Evolutionary conservation across 92 coral and sea anemone genomes (phyloP), one percentile per base, ranked within the genome.

Genomic region (Paragorgia papillata): DNA sequence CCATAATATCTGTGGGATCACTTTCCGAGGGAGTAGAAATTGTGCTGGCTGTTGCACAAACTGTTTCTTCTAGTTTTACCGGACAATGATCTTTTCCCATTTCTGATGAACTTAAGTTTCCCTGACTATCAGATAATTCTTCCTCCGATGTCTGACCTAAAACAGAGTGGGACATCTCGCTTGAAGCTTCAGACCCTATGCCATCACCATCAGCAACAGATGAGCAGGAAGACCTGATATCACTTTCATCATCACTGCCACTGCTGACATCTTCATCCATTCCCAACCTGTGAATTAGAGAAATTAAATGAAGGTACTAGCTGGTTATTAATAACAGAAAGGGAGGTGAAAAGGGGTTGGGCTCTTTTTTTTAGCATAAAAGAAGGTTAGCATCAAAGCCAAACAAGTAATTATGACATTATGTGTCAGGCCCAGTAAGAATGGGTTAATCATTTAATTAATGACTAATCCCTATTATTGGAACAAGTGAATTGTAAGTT

Each of bases 261-360:
- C 67, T 60, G 50, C 73, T 35, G 9, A 63, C 39, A 27, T 56
- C 71, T 27, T 82, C 85, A 48, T 74, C 83, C 15, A 83, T 57
- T 34, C 49, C 88, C 56, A 89, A 51, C 92, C 92, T 89, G 24
- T n/a, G n/a, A n/a, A n/a, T n/a, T n/a, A n/a, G n/a, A n/a, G n/a
- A n/a, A n/a, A n/a, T n/a, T n/a, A n/a, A n/a, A 65, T 51, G 80
- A 21, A 19, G 22, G 20, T 27, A 67, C 21, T 46, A 67, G 9
- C 9, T 41, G 71, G 15, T 37, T n/a, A n/a, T n/a, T n/a, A n/a
- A n/a, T n/a, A n/a, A n/a, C n/a, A n/a, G n/a, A n/a, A n/a, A n/a
- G n/a, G n/a, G n/a, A n/a, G n/a, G n/a, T n/a, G n/a, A n/a, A n/a
- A n/a, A n/a, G n/a, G n/a, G n/a, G n/a, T n/a, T n/a, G n/a, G n/a